phyloP scores from a whole-genome alignment of 2,888 invertebrate genomes.

The Gortyna flavago region DNA sequence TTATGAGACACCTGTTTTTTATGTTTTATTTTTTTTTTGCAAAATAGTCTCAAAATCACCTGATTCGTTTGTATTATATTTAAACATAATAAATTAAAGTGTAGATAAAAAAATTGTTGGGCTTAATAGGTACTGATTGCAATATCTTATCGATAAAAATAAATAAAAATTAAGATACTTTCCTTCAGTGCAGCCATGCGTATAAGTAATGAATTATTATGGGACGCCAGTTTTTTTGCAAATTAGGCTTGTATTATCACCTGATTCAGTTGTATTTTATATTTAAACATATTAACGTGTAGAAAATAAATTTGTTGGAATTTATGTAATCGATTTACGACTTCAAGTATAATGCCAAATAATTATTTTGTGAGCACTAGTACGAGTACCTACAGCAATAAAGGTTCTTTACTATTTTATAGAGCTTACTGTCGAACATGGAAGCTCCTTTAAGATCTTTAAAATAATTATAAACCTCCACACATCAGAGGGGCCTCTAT shows the following conservation, averaged over 20 bases:
- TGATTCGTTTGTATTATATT: neutral
- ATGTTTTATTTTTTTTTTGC: neutral
- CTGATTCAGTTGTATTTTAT: too few relatives aligned
- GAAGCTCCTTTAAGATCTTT: neutral
- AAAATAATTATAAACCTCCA: neutral
- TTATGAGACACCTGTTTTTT: neutral
- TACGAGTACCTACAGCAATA: too few relatives aligned
- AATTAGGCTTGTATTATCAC: too few relatives aligned
- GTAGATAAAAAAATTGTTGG: neutral
- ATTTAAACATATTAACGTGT: too few relatives aligned
- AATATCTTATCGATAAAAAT: too few relatives aligned
- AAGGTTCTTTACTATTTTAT: neutral
- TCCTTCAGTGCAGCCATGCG: too few relatives aligned
- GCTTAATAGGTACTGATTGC: neutral
- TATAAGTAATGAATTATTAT: too few relatives aligned
- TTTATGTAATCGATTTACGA: neutral
- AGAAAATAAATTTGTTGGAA: too few relatives aligned
- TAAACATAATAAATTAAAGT: neutral
- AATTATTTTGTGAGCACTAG: neutral
- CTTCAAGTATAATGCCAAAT: neutral
- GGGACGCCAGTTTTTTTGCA: too few relatives aligned
- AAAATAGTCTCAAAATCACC: neutral
- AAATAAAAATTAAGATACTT: too few relatives aligned
- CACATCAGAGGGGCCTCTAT: neutral
- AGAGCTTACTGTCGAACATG: neutral